These are phyloP conservation scores for Cheilosia impressa DNA, from an alignment of 2,888 invertebrate species.

Conservation along the genomic window DNA sequence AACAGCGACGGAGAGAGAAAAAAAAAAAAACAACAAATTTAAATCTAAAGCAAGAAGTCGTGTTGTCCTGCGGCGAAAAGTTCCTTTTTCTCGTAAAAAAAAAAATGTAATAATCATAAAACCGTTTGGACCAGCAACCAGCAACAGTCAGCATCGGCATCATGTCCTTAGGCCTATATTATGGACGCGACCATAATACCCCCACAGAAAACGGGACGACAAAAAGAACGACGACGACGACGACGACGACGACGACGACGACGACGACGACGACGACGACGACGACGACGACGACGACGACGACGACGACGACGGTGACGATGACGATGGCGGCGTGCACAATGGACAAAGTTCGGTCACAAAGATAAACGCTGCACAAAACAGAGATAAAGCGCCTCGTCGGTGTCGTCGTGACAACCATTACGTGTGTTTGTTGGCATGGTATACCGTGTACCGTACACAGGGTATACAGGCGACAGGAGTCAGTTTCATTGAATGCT, in stretches of 20 bases:
- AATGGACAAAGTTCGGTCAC: constrained; percentile 43
- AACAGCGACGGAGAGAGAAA: constrained; percentile 39
- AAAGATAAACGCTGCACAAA: constrained; percentile 50
- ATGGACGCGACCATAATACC: constrained; percentile 50
- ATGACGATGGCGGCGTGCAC: not conserved
- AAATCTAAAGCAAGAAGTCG: constrained; percentile 30
- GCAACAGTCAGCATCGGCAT: constrained; percentile 70
- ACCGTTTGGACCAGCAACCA: constrained; percentile 51
- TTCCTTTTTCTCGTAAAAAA: constrained; percentile 36
- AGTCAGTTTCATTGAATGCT: constrained; percentile 58
- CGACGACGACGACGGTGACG: no score
- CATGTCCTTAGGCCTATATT: constrained; percentile 48
- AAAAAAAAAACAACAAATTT: not conserved
- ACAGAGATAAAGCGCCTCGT: constrained; percentile 24
- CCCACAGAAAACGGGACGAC: not conserved
- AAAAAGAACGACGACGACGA: constrained; percentile 1
- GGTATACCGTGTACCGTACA: not conserved
- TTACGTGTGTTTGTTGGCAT: constrained; percentile 53
- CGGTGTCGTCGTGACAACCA: constrained; percentile 35
- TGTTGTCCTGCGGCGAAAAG: constrained; percentile 58
- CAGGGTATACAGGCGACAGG: constrained; percentile 31
- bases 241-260: no score
- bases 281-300: not conserved
- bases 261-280: no score
- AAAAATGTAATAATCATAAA: constrained; percentile 46